These are phyloP conservation scores for Lutraria rhynchaena DNA, from an alignment of 1,140 invertebrate species.

Conservation along the genomic window DNA sequence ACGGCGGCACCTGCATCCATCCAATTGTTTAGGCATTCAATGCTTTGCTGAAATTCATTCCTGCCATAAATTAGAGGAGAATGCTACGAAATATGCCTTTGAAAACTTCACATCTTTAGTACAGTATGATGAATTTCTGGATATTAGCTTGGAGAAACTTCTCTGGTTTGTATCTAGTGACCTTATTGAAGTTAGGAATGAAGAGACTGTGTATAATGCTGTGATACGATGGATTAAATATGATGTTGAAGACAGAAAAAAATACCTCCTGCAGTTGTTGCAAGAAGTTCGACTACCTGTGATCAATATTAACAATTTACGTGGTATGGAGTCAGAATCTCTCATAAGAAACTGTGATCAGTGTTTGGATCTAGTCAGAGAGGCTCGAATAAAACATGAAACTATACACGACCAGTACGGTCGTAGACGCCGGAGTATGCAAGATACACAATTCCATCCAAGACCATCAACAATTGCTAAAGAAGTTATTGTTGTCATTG, in stretches of 20 bases:
- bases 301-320: conserved; percentile 73
- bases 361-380: conserved; percentile 74
- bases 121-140: conserved; percentile 80
- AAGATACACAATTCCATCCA: conserved; percentile 73
- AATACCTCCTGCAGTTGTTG: conserved; percentile 75
- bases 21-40: conserved; percentile 82
- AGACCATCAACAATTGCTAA: conserved; percentile 81
- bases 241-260: conserved; percentile 77
- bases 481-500: conserved; percentile 78
- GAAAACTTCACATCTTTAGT: conserved; percentile 81
- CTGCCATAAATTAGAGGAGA: conserved; percentile 78
- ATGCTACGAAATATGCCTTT: conserved; percentile 77
- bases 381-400: conserved; percentile 77
- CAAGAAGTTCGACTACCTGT: conserved; percentile 77
- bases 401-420: conserved; percentile 73
- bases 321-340: conserved; percentile 72
- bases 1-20: conserved; percentile 79
- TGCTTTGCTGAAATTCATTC: conserved; percentile 80
- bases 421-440: conserved; percentile 77
- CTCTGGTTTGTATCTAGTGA: conserved; percentile 78
- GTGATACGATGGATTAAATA: conserved; percentile 81
- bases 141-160: conserved; percentile 78
- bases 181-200: conserved; percentile 79
- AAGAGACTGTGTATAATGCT: conserved; percentile 82
- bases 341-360: conserved; percentile 73